These are phyloP conservation scores for Ifrita kowaldi DNA, from an alignment of 2,113 vertebrate genomes.

Conservation along the genomic window DNA sequence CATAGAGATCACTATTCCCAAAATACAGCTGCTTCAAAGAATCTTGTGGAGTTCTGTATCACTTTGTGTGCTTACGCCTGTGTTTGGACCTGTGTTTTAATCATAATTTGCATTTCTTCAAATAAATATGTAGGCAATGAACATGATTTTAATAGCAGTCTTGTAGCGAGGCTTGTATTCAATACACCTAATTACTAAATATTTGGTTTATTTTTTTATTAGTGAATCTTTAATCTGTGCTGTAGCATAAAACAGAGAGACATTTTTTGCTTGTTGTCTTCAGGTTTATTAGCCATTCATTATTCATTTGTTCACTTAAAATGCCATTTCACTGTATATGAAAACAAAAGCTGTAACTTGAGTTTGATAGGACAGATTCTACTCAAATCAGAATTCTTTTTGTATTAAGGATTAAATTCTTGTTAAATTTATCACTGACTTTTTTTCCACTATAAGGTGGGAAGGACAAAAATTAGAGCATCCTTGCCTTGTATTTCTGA, in stretches of 20 bases:
- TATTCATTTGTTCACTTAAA: not conserved
- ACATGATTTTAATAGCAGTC: not conserved
- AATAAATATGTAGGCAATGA: not conserved
- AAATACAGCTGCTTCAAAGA: not conserved
- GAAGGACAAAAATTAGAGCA: not conserved
- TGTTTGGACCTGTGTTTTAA: not conserved
- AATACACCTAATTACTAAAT: not conserved
- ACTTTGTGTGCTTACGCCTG: not conserved
- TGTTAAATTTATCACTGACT: not conserved
- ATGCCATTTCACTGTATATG: not conserved
- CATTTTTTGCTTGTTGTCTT: not conserved
- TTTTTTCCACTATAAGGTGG: not conserved
- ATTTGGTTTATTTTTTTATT: not conserved
- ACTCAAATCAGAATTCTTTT: not conserved
- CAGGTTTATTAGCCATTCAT: not conserved
- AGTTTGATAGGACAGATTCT: not conserved
- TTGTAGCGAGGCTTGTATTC: not conserved
- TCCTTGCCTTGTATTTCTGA: not conserved
- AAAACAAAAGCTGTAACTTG: not conserved
- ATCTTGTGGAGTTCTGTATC: not conserved
- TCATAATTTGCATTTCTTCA: not conserved
- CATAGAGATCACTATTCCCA: not conserved
- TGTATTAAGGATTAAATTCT: not conserved
- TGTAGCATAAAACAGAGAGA: not conserved
- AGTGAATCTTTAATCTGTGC: not conserved